These are phyloP conservation scores for Anguilla pacifica DNA, from an alignment of 2,797 vertebrate species.

Conservation along the genomic window DNA sequence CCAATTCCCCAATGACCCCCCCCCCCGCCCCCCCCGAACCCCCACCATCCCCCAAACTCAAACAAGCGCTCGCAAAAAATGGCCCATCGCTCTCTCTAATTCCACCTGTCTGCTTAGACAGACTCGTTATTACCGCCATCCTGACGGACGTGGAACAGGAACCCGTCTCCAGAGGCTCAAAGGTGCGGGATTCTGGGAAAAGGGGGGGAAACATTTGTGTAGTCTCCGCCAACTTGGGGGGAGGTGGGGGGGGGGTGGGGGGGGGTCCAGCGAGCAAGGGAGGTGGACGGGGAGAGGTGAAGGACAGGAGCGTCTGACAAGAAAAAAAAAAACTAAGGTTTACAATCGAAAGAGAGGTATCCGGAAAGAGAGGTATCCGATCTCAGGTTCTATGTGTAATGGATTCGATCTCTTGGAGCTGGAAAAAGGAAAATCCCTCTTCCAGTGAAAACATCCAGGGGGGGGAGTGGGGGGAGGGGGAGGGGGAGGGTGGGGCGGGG, in stretches of 20 bases:
- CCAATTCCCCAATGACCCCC: constrained; percentile 54
- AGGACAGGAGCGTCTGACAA: not conserved
- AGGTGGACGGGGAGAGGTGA: not conserved
- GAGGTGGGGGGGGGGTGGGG: constrained; percentile 35
- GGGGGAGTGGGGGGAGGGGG: not conserved
- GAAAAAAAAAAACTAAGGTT: not conserved
- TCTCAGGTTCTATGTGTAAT: not conserved
- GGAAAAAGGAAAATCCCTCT: not conserved
- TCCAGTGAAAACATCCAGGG: not conserved
- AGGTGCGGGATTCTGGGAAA: constrained; percentile 51
- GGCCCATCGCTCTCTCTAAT: constrained; percentile 73
- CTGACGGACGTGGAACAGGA: constrained; percentile 61
- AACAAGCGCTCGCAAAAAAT: constrained; percentile 65
- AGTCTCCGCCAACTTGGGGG: constrained; percentile 26
- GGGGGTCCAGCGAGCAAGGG: constrained; percentile 25
- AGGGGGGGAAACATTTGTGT: constrained; percentile 7
- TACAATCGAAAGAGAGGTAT: too few relatives aligned
- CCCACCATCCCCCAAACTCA: constrained; percentile 35
- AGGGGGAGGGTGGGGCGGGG: too few relatives aligned
- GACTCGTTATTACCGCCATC: constrained; percentile 75
- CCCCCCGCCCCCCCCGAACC: not conserved
- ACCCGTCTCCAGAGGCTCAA: constrained; percentile 29
- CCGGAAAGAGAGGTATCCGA: too few relatives aligned
- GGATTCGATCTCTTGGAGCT: not conserved
- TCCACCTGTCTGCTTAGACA: constrained; percentile 78